A percentile compares a stretch with the other conserved stretches of the same genome.
phyloP scores from a whole-genome alignment of 2,888 invertebrate species.

The Keiferia lycopersicella region DNA sequence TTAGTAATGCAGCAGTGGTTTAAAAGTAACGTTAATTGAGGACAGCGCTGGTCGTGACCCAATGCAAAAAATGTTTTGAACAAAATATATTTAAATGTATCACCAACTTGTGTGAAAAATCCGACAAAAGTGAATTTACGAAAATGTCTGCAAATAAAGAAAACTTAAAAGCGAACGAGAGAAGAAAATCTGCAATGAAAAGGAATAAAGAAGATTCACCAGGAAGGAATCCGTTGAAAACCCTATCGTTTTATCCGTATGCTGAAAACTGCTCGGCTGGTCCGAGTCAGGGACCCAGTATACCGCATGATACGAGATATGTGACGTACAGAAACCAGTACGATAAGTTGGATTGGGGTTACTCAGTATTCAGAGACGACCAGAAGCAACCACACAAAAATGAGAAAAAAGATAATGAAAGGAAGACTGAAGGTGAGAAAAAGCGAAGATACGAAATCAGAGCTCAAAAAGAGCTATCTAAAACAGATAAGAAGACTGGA shows the following conservation, averaged over 20 bases:
- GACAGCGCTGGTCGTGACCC: slow-evolving; percentile 6
- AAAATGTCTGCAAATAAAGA: slow-evolving; percentile 15
- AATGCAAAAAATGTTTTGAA: neutral
- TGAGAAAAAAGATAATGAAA: neutral
- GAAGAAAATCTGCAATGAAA: neutral
- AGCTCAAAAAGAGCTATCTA: neutral
- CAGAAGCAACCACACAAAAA: neutral
- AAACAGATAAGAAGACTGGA: neutral
- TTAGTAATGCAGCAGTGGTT: neutral
- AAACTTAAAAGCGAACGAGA: neutral
- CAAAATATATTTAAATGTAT: neutral
- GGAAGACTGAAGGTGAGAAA: neutral
- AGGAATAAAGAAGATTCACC: neutral
- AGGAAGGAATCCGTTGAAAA: slow-evolving; percentile 7
- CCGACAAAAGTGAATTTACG: neutral
- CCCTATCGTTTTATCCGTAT: neutral
- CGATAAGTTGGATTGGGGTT: slow-evolving; percentile 2
- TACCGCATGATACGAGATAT: neutral
- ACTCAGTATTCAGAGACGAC: neutral
- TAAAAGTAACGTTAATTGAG: neutral
- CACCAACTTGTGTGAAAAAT: too few relatives aligned
- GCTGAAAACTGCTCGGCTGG: slow-evolving; percentile 19
- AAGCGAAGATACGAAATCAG: neutral
- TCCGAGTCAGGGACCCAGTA: neutral
- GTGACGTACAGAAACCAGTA: neutral